Conservation (phyloP, 2,113 vertebrate genomes). For the Halcyon senegalensis region DNA sequence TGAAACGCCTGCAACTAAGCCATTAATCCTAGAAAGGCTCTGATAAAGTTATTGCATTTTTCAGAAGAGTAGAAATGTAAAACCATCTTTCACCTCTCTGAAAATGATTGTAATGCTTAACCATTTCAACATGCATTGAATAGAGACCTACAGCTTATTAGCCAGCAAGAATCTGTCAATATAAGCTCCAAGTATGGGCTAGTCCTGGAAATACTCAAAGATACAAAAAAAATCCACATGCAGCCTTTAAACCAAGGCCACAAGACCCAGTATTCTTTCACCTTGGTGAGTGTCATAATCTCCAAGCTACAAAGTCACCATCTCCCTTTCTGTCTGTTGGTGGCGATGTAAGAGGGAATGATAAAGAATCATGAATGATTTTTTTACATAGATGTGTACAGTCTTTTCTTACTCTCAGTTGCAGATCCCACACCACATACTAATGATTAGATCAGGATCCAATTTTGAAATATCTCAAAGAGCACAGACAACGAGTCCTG, state of each 20-base stretch:
- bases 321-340: neutral
- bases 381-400: neutral
- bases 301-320: neutral
- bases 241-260: neutral
- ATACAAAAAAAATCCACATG: neutral
- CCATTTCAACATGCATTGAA: neutral
- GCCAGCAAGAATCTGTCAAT: neutral
- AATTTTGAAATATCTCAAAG: neutral
- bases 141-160: neutral
- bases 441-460: neutral
- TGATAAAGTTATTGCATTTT: slow-evolving; percentile 3
- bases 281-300: neutral
- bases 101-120: neutral
- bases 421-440: neutral
- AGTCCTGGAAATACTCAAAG: neutral
- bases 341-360: fast-evolving
- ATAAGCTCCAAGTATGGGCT: neutral
- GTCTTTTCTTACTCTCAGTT: neutral
- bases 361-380: neutral
- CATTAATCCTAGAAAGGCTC: slow-evolving; percentile 16
- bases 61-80: neutral
- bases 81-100: neutral
- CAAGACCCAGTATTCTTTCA: neutral
- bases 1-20: slow-evolving; percentile 31
- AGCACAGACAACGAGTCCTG: neutral